Evolutionary conservation across 2,888 invertebrate genomes (phyloP), one percentile per base, ranked within the genome.

Genomic region (Dioctria rufipes): DNA sequence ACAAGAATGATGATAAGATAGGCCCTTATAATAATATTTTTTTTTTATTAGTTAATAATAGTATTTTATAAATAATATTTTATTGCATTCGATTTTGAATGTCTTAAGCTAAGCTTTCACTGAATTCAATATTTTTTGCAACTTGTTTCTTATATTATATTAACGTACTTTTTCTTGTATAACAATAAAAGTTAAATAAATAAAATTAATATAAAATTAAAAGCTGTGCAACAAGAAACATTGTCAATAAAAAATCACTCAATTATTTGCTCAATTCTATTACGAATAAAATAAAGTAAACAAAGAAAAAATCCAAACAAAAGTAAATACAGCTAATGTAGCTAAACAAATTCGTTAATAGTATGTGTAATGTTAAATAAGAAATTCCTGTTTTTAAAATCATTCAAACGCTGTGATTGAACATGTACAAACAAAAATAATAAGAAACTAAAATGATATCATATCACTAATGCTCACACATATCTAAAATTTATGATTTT

Each of bases 351-450:
- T 46, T 67, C 25, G 67, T 67, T 67, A 46, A 42, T 67, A 25
- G 25, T 25, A 25, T 25, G 0, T 69, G 51, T 69, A 69, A n/a
- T 69, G 39, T 54, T 37, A 69, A 69, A 25, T n/a, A 11, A 25
- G 25, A 46, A 51, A 54, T 25, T 69, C 51, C 69, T 69, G 25
- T 51, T 51, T 51, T 69, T 13, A 51, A 69, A 67, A 13, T 67
- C 51, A 49, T 51, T 51, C 40, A 69, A 69, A 69, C 43, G 69
- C 69, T 69, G 69, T 69, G 69, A 69, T 69, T 69, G 40, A 69
- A 69, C 51, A 69, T 69, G 69, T 69, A 69, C 69, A 69, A 69
- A 69, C 25, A 61, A 39, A 61, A 5, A 54, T 11, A 54, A 11
- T 4, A 54, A 11, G n/a, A 54, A n/a, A 54, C 25, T 43, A 25